Evolutionary conservation across 2,888 invertebrate species (phyloP).

Genomic region (Ypsolopha scabrella): DNA sequence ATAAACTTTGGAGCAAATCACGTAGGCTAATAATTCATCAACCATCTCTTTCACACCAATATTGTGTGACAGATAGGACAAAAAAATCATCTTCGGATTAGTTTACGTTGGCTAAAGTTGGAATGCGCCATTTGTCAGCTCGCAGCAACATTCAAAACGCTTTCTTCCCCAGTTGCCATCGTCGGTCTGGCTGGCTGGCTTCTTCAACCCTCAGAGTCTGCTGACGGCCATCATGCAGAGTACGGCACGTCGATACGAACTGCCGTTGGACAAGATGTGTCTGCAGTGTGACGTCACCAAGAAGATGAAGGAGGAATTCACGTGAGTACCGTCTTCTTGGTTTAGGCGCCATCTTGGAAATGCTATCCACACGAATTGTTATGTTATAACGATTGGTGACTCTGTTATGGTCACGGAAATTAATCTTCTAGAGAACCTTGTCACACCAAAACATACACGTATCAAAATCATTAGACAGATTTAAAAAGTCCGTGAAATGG

Average conservation of each 20-base stretch:
- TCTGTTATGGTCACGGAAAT: neutral
- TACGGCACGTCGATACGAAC: conserved; percentile 89
- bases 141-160: neutral
- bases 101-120: no score
- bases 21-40: no score
- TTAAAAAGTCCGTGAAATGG: no score
- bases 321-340: conserved; percentile 60
- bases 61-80: no score
- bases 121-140: no score
- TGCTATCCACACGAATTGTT: no score
- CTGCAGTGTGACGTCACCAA: conserved; percentile 97
- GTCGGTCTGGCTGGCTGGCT: conserved; percentile 97
- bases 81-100: no score
- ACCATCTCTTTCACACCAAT: no score
- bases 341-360: neutral
- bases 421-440: conserved; percentile 14
- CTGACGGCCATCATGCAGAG: conserved; percentile 98
- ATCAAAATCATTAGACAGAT: no score
- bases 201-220: conserved; percentile 97
- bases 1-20: no score
- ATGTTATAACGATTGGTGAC: no score
- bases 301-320: conserved; percentile 95
- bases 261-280: conserved; percentile 97
- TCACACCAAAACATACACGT: conserved; percentile 6
- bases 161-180: conserved; percentile 77